Percentiles rank a stretch among this genome's conserved stretches.
phyloP scores from a whole-genome alignment of 2,888 invertebrate genomes.

The Drosophila cognata region DNA sequence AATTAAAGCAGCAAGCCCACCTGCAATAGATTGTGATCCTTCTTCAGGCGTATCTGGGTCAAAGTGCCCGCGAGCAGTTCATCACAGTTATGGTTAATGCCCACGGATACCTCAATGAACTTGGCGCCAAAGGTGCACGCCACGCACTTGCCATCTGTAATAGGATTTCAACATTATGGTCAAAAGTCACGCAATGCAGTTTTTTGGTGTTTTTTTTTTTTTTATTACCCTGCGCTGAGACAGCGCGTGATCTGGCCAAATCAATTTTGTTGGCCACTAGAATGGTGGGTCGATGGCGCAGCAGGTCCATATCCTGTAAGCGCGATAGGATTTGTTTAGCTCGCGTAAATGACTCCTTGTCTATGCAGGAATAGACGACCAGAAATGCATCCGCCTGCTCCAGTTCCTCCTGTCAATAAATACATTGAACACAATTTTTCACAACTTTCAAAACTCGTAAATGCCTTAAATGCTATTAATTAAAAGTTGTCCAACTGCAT shows the following conservation, averaged over 20 bases:
- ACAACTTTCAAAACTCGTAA: conserved; percentile 49
- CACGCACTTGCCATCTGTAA: conserved; percentile 95
- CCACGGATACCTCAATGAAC: conserved; percentile 97
- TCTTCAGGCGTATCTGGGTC: conserved; percentile 94
- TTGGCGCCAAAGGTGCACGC: conserved; percentile 96
- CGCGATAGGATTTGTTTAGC: conserved; percentile 92
- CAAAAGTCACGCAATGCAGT: conserved; percentile 43
- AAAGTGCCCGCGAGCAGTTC: conserved; percentile 96
- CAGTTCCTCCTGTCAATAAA: conserved; percentile 88
- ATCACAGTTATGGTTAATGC: conserved; percentile 98
- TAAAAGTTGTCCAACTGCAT: conserved; percentile 15
- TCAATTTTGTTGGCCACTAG: conserved; percentile 97
- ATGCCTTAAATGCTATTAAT: conserved; percentile 5
- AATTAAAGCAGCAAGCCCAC: conserved; percentile 61
- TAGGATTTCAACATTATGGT: conserved; percentile 19
- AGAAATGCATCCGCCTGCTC: conserved; percentile 94
- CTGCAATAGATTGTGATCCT: conserved; percentile 87
- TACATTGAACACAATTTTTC: conserved; percentile 23
- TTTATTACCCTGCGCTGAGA: conserved; percentile 93
- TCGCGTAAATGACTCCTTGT: conserved; percentile 94
- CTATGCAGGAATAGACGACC: conserved; percentile 95
- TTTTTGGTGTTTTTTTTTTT: neutral
- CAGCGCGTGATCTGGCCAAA: conserved; percentile 94
- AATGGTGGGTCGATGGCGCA: conserved; percentile 91
- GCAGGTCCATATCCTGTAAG: conserved; percentile 92